Percentiles rank a stretch among this genome's conserved stretches.
Evolutionary conservation across 2,797 vertebrate species (phyloP).

Genomic region (Mormyrus hasselquistii): DNA sequence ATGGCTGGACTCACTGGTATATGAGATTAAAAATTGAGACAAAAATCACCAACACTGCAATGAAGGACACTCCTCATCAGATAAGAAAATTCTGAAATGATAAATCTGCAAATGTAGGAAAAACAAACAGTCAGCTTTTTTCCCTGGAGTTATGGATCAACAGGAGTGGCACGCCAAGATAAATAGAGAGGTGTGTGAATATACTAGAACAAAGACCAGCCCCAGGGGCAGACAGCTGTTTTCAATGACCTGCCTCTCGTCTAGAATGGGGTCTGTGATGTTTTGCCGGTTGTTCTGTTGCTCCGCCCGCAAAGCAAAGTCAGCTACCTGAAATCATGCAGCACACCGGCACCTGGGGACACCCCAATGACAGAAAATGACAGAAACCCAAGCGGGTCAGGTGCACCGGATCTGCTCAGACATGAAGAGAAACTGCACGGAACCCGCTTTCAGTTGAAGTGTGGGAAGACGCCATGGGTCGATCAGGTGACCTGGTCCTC

Average conservation of each 20-base stretch:
- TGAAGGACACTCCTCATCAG: not conserved
- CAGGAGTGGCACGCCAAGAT: constrained; percentile 7
- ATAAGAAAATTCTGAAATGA: not conserved
- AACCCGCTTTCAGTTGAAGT: not conserved
- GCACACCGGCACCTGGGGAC: not conserved
- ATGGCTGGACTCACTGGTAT: not conserved
- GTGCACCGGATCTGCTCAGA: not conserved
- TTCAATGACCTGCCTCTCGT: not conserved
- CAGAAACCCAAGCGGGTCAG: not conserved
- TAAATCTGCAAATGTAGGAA: not conserved
- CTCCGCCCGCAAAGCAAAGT: not conserved
- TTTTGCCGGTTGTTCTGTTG: not conserved
- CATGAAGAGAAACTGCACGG: not conserved
- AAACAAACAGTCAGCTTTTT: not conserved
- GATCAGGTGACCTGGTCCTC: not conserved
- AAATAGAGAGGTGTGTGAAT: not conserved
- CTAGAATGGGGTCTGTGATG: not conserved
- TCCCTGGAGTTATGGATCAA: not conserved
- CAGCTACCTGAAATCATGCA: not conserved
- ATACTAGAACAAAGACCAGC: not conserved
- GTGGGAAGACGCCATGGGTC: not conserved
- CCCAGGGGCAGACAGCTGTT: constrained; percentile 12
- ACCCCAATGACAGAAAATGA: not conserved
- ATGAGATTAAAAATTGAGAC: not conserved
- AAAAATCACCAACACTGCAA: not conserved